phyloP scores from a whole-genome alignment of 2,888 invertebrate genomes.

The Drosophila antonietae region DNA sequence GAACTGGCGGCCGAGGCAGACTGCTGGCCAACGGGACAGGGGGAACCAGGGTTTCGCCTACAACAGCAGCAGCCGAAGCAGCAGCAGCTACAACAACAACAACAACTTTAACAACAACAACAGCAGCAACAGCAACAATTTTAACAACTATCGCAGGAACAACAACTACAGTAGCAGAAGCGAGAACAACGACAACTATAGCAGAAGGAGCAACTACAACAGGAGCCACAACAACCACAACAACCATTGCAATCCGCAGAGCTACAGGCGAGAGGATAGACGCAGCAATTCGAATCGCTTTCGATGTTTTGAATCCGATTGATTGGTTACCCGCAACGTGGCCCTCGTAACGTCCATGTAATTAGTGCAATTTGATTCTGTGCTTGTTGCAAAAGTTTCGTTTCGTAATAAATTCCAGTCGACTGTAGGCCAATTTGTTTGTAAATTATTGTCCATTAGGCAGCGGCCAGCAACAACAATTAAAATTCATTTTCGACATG shows the following conservation, averaged over 20 bases:
- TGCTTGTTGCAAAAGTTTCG: slow-evolving; percentile 4
- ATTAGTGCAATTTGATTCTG: slow-evolving; percentile 9
- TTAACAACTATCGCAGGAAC: background rate
- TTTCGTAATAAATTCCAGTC: slow-evolving; percentile 39
- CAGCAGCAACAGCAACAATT: background rate
- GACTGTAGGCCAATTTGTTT: slow-evolving; percentile 40
- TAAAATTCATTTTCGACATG: slow-evolving; percentile 80
- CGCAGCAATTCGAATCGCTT: background rate
- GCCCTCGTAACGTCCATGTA: background rate
- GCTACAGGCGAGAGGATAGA: background rate
- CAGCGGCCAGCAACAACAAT: slow-evolving; percentile 48
- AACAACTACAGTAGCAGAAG: background rate
- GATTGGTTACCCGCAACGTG: background rate
- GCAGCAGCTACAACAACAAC: background rate
- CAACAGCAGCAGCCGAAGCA: background rate
- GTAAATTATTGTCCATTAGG: slow-evolving; percentile 59
- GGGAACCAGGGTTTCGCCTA: background rate
- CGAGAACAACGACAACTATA: background rate
- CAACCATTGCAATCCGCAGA: background rate
- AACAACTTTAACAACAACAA: background rate
- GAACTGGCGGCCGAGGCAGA: background rate
- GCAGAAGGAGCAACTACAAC: background rate
- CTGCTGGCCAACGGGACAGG: too few relatives aligned
- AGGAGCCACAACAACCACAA: slow-evolving; percentile 1
- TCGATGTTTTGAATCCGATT: background rate